Percentiles rank a stretch among this genome's conserved stretches.
Evolutionary conservation across 2,797 vertebrate species (phyloP).

Genomic region (Malacoctenus gilli): DNA sequence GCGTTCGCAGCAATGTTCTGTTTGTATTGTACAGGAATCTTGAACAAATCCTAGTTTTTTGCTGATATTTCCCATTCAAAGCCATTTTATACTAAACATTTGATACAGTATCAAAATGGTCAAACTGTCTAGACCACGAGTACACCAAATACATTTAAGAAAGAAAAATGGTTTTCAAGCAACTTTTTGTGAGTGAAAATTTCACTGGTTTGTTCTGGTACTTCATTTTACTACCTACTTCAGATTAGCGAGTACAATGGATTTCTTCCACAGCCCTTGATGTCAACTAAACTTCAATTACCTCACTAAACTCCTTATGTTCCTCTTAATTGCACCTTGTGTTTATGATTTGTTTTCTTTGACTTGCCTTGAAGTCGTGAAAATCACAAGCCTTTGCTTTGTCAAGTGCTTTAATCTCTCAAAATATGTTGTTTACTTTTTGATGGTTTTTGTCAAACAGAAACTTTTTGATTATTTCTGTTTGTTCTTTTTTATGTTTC

Average conservation of each 20-base stretch:
- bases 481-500: no score
- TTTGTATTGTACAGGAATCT: no score
- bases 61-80: no score
- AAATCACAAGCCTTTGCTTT: constrained; percentile 16
- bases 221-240: not conserved
- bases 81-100: no score
- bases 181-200: no score
- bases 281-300: not conserved
- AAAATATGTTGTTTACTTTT: constrained; percentile 7
- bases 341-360: constrained; percentile 9
- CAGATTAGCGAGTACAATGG: constrained; percentile 4
- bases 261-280: not conserved
- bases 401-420: not conserved
- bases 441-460: constrained; percentile 16
- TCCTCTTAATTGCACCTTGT: not conserved
- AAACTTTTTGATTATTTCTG: no score
- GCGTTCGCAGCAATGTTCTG: no score
- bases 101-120: no score
- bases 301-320: not conserved
- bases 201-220: not conserved
- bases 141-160: no score
- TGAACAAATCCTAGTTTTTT: no score
- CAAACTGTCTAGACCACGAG: no score
- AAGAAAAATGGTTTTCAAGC: no score
- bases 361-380: constrained; percentile 44